These are phyloP conservation scores for Epiblema foenella DNA, from an alignment of 2,888 invertebrate species.

Conservation along the genomic window DNA sequence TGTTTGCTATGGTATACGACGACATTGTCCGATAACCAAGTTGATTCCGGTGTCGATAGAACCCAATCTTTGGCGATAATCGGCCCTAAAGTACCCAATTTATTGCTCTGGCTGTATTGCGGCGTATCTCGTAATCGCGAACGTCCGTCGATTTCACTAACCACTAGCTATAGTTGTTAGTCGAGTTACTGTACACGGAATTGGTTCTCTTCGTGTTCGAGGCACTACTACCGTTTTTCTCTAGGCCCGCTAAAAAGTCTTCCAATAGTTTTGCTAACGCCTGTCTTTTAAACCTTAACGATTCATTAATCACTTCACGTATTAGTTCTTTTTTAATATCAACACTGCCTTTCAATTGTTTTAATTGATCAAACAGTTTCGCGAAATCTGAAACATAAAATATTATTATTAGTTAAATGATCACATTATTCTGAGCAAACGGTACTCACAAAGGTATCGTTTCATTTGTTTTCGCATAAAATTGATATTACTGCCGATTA, in stretches of 20 bases:
- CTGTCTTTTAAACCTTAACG: slow-evolving; percentile 91
- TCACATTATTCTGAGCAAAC: neutral
- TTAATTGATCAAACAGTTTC: slow-evolving; percentile 88
- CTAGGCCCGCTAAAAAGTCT: slow-evolving; percentile 84
- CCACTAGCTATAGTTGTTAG: slow-evolving; percentile 77
- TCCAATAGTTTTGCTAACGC: slow-evolving; percentile 88
- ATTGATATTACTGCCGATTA: too few relatives aligned
- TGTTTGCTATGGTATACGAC: slow-evolving; percentile 22
- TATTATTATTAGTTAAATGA: neutral
- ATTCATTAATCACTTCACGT: slow-evolving; percentile 90
- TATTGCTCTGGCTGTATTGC: slow-evolving; percentile 14
- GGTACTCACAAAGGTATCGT: too few relatives aligned
- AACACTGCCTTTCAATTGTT: slow-evolving; percentile 88
- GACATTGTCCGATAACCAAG: slow-evolving; percentile 31
- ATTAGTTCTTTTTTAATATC: slow-evolving; percentile 89
- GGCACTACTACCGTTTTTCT: slow-evolving; percentile 81
- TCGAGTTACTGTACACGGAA: slow-evolving; percentile 66
- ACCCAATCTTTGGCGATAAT: slow-evolving; percentile 14
- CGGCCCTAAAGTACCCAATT: slow-evolving; percentile 37
- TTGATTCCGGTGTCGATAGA: slow-evolving; percentile 17
- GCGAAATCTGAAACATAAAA: slow-evolving; percentile 87
- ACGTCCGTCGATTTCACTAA: slow-evolving; percentile 53
- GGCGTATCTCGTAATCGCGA: slow-evolving; percentile 44
- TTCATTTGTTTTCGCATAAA: too few relatives aligned
- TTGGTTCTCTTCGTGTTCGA: slow-evolving; percentile 71